Percentiles rank a stretch among this genome's conserved stretches.
These are phyloP conservation scores for Baccha elongata DNA, from an alignment of 2,888 invertebrate species.

Conservation along the genomic window DNA sequence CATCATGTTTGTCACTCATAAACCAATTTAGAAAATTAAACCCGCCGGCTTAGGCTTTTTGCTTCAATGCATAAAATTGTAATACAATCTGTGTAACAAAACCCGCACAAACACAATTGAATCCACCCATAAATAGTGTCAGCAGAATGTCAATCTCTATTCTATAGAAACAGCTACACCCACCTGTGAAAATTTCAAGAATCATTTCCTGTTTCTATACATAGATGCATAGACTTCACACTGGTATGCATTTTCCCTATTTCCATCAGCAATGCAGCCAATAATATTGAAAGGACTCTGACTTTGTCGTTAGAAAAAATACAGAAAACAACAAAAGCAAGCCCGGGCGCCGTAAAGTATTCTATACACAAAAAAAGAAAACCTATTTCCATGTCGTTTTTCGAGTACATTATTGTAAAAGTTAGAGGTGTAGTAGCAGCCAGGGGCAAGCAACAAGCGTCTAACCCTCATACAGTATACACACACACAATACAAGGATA, in stretches of 20 bases:
- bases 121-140: background rate
- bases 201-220: background rate
- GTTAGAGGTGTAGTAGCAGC: background rate
- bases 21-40: slow-evolving; percentile 54
- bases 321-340: slow-evolving; percentile 1
- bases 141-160: slow-evolving; percentile 5
- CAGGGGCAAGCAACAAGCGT: background rate
- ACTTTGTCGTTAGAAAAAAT: background rate
- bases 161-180: background rate
- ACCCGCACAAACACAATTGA: background rate
- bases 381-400: slow-evolving; percentile 4
- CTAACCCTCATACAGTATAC: background rate
- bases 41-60: slow-evolving; percentile 6
- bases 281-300: background rate
- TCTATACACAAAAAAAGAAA: slow-evolving; percentile 3
- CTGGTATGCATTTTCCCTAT: background rate
- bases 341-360: background rate
- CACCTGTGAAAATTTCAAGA: slow-evolving; percentile 14
- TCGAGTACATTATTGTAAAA: slow-evolving; percentile 5
- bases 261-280: slow-evolving; percentile 9
- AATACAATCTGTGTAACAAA: slow-evolving; percentile 7
- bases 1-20: slow-evolving; percentile 17
- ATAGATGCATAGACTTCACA: background rate
- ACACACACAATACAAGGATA: background rate
- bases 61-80: slow-evolving; percentile 28